Conservation (phyloP, 2,888 invertebrate species). For the Epsilonema sp. region DNA sequence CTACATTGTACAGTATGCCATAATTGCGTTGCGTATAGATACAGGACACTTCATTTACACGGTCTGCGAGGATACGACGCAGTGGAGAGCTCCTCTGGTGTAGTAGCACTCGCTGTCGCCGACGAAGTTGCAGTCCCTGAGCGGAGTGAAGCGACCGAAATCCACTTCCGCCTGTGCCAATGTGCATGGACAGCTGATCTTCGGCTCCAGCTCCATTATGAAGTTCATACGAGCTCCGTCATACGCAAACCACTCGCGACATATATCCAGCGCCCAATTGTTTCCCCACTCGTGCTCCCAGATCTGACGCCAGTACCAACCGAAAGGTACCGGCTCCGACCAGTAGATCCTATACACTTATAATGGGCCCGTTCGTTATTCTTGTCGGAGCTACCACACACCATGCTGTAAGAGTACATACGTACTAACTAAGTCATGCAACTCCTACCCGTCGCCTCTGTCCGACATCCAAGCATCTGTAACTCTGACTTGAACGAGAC, state of each 20-base stretch:
- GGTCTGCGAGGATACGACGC: background rate
- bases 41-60: too few relatives aligned
- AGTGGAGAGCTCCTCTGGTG: background rate
- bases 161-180: slow-evolving; percentile 43
- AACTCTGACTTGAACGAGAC: slow-evolving; percentile 13
- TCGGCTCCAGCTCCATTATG: slow-evolving; percentile 9
- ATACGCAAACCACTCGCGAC: slow-evolving; percentile 53
- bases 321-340: slow-evolving; percentile 73
- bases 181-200: slow-evolving; percentile 55
- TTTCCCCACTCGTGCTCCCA: slow-evolving; percentile 59
- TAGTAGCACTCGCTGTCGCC: background rate
- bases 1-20: too few relatives aligned
- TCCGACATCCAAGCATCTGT: slow-evolving; percentile 9
- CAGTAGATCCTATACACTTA: slow-evolving; percentile 44
- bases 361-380: too few relatives aligned
- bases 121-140: background rate
- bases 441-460: slow-evolving; percentile 7
- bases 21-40: too few relatives aligned
- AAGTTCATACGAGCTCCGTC: slow-evolving; percentile 9
- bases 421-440: background rate
- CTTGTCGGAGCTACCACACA: too few relatives aligned
- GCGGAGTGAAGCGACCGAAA: background rate
- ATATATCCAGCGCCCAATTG: slow-evolving; percentile 59
- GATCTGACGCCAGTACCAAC: slow-evolving; percentile 73
- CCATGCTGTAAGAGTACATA: too few relatives aligned